Percentiles rank a stretch among this genome's conserved stretches.
phyloP scores from a whole-genome alignment of 2,113 vertebrate genomes.

The Alethe castanea region DNA sequence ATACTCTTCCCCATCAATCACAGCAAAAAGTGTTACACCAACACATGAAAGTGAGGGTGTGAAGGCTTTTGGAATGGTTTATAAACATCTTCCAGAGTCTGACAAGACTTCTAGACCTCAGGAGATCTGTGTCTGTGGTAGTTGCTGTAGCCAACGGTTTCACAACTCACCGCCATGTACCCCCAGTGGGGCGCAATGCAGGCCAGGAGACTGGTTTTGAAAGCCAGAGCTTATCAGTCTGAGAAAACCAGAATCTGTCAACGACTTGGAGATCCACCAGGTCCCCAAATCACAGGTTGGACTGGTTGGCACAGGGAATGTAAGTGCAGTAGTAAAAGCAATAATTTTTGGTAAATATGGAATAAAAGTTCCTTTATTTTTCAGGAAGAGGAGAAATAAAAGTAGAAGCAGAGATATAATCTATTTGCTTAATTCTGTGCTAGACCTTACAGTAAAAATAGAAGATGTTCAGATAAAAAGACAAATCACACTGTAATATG shows the following conservation, averaged over 20 bases:
- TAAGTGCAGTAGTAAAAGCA: neutral
- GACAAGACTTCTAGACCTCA: neutral
- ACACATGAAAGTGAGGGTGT: neutral
- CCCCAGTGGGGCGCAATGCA: fast-evolving
- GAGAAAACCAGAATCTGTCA: neutral
- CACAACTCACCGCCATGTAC: neutral
- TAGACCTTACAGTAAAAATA: neutral
- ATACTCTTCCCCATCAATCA: neutral
- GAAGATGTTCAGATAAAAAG: neutral
- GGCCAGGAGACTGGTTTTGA: neutral
- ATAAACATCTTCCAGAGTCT: neutral
- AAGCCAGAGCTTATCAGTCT: neutral
- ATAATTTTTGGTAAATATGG: neutral
- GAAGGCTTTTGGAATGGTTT: neutral
- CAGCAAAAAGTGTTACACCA: neutral
- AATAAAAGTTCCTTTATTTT: neutral
- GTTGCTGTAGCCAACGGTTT: neutral
- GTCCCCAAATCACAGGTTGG: neutral
- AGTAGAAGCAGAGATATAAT: neutral
- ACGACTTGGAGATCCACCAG: neutral
- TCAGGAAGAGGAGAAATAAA: neutral
- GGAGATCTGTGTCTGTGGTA: neutral
- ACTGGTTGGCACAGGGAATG: neutral
- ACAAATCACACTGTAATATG: neutral
- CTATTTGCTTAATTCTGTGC: neutral